A percentile compares a stretch with the other conserved stretches of the same genome.
Conservation (phyloP, 2,113 vertebrate species). For the Hypomesus transpacificus region DNA sequence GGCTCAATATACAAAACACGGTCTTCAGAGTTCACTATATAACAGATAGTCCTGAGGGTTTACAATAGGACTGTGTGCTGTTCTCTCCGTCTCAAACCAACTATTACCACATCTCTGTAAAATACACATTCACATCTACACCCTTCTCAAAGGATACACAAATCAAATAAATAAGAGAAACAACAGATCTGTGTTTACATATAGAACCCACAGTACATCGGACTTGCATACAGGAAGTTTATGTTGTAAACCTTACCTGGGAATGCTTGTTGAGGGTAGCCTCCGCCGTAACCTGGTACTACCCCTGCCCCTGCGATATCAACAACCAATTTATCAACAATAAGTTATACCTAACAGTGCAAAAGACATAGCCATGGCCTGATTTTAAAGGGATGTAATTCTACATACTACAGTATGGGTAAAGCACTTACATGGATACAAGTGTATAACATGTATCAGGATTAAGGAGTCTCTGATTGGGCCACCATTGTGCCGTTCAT, state of each 20-base stretch:
- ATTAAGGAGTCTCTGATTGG: no score
- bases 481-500: no score
- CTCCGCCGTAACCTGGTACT: conserved; percentile 57
- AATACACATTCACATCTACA: neutral
- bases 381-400: no score
- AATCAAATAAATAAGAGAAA: neutral
- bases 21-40: neutral
- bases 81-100: neutral
- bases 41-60: neutral
- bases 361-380: no score
- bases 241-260: conserved; percentile 54
- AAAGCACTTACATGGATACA: no score
- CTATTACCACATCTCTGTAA: neutral
- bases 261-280: conserved; percentile 65
- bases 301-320: conserved; percentile 1
- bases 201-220: neutral
- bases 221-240: neutral
- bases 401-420: no score
- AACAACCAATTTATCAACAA: neutral
- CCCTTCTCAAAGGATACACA: neutral
- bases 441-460: no score
- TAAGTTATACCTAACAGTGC: no score
- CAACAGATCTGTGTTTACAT: neutral
- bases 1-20: neutral
- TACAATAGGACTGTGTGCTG: neutral